A percentile compares a stretch with the other conserved stretches of the same genome.
phyloP scores from a whole-genome alignment of 2,113 vertebrate species.

The Sphyrna mokarran region DNA sequence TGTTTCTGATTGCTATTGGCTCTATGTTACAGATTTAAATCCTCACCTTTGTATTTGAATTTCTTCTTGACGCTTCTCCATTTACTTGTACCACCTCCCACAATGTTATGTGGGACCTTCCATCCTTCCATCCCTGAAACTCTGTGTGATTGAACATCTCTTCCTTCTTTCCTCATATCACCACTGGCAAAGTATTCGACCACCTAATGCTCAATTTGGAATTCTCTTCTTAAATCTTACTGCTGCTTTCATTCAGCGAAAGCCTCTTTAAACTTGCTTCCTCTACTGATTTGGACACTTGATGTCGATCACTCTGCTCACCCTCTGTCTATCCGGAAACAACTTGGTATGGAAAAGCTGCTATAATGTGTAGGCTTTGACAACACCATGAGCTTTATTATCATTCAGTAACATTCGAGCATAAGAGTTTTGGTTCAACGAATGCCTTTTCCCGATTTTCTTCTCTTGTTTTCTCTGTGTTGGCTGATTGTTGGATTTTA shows the following conservation, averaged over 20 bases:
- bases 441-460: background rate
- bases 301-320: background rate
- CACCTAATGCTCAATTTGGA: background rate
- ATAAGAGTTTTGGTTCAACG: background rate
- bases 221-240: background rate
- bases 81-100: background rate
- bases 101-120: no score
- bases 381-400: background rate
- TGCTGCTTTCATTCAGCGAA: background rate
- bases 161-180: background rate
- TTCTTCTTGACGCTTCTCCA: background rate
- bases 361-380: background rate
- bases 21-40: background rate
- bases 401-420: background rate
- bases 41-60: background rate
- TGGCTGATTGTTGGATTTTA: background rate
- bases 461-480: background rate
- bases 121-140: background rate
- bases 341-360: background rate
- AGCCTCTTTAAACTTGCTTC: background rate
- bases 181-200: background rate
- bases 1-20: background rate
- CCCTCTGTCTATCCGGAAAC: background rate
- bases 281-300: background rate
- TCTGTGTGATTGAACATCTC: background rate